Evolutionary conservation across 2,888 invertebrate species (phyloP), one percentile per base, ranked within the genome.

Genomic region (Leuctra nigra): DNA sequence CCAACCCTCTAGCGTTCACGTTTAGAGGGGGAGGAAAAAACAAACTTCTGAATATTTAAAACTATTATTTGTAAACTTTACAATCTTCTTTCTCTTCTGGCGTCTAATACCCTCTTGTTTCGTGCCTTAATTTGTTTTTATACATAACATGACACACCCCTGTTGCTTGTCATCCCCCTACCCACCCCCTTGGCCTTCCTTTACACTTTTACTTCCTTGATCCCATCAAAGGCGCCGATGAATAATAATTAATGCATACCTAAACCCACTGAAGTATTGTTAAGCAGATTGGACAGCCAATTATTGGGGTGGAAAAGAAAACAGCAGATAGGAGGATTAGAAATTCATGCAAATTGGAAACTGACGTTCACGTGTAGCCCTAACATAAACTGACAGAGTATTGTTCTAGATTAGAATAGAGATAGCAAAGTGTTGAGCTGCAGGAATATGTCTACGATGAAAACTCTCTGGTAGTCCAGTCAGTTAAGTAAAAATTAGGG

Each of bases 41-140:
- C n/a, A 33, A 33, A 29, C 20, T 33, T 48, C 44, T 58, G 54
- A 58, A 58, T 58, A 50, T 58, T 55, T 58, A 50, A 58, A 56
- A 56, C 50, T 44, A 41, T 56, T 56, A 56, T 56, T 52, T 50
- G 23, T 52, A 56, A n/a, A n/a, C n/a, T n/a, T n/a, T n/a, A n/a
- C n/a, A n/a, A n/a, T n/a, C 25, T 56, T 56, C 52, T 23, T 47
- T 33, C 24, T 22, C 46, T 47, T 53, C 38, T 36, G 38, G 7
- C 16, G 9, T 44, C 20, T 23, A 20, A 22, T 22, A 44, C 23
- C 20, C 44, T 22, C 2, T 35, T 22, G 54, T 25, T 24, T 16
- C 38, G 29, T 39, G 36, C 36, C 53, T 56, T 54, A 55, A 55
- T 58, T 58, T 54, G 55, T 55, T 58, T 52, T 50, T 35, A 56